These are phyloP conservation scores for Ctena decussata DNA, from an alignment of 2,888 invertebrate genomes.

Conservation along the genomic window DNA sequence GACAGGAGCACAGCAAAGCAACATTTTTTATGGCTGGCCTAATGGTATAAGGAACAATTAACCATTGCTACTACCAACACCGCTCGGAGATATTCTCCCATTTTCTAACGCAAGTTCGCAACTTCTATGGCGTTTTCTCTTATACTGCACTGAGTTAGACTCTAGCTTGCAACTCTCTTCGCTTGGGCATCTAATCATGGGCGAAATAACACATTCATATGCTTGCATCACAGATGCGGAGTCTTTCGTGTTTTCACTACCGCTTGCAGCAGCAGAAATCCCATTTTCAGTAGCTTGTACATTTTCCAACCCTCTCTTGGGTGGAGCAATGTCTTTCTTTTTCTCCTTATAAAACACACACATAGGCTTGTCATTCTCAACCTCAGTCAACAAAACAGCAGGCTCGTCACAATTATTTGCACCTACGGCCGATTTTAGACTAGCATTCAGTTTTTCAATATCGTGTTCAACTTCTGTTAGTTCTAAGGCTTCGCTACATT, in stretches of 20 bases:
- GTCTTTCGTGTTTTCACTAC: not conserved
- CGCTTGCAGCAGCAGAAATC: not conserved
- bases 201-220: not conserved
- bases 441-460: not conserved
- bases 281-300: not conserved
- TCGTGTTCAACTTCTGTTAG: not conserved
- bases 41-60: too few relatives aligned
- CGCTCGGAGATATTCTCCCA: conserved; percentile 74
- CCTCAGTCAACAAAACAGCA: conserved; percentile 75
- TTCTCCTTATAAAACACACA: not conserved
- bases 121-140: conserved; percentile 70
- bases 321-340: not conserved
- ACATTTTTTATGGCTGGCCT: too few relatives aligned
- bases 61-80: not conserved
- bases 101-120: conserved; percentile 79
- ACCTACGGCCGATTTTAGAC: not conserved
- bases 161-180: not conserved
- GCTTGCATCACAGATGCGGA: not conserved
- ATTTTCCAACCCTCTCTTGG: not conserved
- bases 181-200: not conserved
- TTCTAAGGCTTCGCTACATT: conserved; percentile 47
- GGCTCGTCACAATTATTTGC: conserved; percentile 56
- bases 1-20: too few relatives aligned
- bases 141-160: not conserved
- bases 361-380: conserved; percentile 77